Conservation (phyloP, 1,140 invertebrate species). For the Dendrolimus kikuchii region DNA sequence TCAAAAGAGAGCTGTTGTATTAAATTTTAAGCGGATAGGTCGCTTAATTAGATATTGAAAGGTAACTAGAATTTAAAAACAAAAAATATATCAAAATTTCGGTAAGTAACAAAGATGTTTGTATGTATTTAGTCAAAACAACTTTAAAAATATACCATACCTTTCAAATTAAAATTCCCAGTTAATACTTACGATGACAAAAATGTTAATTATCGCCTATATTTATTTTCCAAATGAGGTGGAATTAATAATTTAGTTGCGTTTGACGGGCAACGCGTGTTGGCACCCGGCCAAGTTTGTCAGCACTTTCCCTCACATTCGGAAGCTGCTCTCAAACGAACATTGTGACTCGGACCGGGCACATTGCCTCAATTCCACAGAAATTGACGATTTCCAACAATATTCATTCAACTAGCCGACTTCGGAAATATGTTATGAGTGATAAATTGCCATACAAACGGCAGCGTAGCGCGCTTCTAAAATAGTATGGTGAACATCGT, state of each 20-base stretch:
- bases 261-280: constrained; percentile 33
- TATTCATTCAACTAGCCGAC: constrained; percentile 35
- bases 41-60: no score
- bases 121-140: no score
- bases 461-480: background rate
- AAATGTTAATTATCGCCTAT: constrained; percentile 59
- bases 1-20: no score
- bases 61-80: no score
- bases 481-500: no score
- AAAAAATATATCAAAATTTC: no score
- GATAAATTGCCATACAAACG: constrained; percentile 32
- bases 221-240: constrained; percentile 57
- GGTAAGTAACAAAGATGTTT: no score
- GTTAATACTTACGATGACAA: constrained; percentile 48
- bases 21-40: no score
- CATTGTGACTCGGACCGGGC: constrained; percentile 27
- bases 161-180: constrained; percentile 1
- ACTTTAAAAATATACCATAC: no score
- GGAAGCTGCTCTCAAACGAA: constrained; percentile 30
- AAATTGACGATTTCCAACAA: constrained; percentile 50
- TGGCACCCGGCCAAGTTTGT: constrained; percentile 42
- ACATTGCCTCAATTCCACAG: constrained; percentile 54
- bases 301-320: constrained; percentile 45
- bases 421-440: constrained; percentile 56
- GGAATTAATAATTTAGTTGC: constrained; percentile 53